Percentiles rank a stretch among this genome's conserved stretches.
These are phyloP conservation scores for Fulmarus glacialis DNA, from an alignment of 2,113 vertebrate species.

Conservation along the genomic window DNA sequence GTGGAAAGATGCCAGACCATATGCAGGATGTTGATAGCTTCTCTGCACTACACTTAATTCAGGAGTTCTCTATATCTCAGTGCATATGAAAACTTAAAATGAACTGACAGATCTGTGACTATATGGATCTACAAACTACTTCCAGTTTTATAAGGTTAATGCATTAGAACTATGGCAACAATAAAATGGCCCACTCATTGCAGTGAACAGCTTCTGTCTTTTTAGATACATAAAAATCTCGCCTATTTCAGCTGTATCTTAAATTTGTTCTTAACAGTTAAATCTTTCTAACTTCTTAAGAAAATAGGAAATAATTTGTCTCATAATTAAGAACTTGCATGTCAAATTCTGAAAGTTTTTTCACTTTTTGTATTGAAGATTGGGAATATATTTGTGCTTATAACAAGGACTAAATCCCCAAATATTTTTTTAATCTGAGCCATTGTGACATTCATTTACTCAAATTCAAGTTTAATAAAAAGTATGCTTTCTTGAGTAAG, in stretches of 20 bases:
- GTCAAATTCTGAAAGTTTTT: not conserved
- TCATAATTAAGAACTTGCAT: not conserved
- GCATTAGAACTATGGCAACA: not conserved
- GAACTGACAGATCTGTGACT: not conserved
- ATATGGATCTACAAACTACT: not conserved
- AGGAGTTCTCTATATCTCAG: not conserved
- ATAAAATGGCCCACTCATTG: not conserved
- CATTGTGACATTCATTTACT: not conserved
- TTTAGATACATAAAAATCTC: not conserved
- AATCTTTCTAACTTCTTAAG: not conserved
- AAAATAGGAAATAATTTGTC: not conserved
- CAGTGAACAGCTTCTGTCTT: not conserved
- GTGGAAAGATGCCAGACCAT: slow-evolving; percentile 43
- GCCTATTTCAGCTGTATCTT: not conserved
- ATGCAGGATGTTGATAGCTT: slow-evolving; percentile 4
- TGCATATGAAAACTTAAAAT: not conserved
- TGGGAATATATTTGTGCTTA: not conserved
- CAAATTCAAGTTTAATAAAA: not conserved
- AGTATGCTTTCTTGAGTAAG: not conserved
- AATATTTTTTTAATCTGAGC: not conserved
- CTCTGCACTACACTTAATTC: not conserved
- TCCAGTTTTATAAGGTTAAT: not conserved
- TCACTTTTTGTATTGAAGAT: not conserved
- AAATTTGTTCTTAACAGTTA: not conserved
- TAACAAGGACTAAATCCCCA: not conserved